Percentiles rank a stretch among this genome's conserved stretches.
These are phyloP conservation scores for Zootermopsis nevadensis DNA, from an alignment of 2,888 invertebrate genomes.

Conservation along the genomic window DNA sequence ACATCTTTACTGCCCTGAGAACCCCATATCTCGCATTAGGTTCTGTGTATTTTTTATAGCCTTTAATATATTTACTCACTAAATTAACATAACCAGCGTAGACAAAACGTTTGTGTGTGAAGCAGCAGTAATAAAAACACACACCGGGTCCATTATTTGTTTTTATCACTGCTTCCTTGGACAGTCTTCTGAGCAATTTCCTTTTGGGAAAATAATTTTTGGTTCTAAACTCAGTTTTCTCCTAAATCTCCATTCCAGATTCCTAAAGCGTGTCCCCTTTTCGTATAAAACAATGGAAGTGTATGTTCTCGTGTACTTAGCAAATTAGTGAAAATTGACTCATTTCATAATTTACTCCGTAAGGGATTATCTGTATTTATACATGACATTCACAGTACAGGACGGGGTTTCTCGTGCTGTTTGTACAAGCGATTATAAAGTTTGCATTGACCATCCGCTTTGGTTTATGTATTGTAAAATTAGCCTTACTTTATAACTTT, in stretches of 20 bases:
- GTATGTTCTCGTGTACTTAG: slow-evolving; percentile 17
- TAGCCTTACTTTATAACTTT: slow-evolving; percentile 18
- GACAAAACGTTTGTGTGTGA: too few species aligned
- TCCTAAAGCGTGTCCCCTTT: neutral
- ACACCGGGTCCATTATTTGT: too few species aligned
- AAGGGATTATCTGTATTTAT: slow-evolving; percentile 29
- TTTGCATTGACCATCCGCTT: slow-evolving; percentile 36
- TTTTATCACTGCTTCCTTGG: neutral
- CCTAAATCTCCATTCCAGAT: neutral
- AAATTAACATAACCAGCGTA: too few species aligned
- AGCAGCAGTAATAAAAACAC: too few species aligned
- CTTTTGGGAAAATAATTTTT: neutral
- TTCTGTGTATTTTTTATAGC: too few species aligned
- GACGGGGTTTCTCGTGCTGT: slow-evolving; percentile 21
- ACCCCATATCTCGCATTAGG: too few species aligned
- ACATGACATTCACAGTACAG: slow-evolving; percentile 18
- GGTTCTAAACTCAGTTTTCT: neutral
- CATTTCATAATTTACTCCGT: slow-evolving; percentile 41
- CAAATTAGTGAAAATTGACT: slow-evolving; percentile 35
- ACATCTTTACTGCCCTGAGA: too few species aligned
- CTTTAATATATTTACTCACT: too few species aligned
- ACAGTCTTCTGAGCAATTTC: neutral
- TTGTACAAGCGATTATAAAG: slow-evolving; percentile 40
- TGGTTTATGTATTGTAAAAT: slow-evolving; percentile 32
- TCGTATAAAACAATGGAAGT: slow-evolving; percentile 10